These are phyloP conservation scores for Lepeophtheirus nordmannii DNA, from an alignment of 2,888 invertebrate genomes.

Conservation along the genomic window DNA sequence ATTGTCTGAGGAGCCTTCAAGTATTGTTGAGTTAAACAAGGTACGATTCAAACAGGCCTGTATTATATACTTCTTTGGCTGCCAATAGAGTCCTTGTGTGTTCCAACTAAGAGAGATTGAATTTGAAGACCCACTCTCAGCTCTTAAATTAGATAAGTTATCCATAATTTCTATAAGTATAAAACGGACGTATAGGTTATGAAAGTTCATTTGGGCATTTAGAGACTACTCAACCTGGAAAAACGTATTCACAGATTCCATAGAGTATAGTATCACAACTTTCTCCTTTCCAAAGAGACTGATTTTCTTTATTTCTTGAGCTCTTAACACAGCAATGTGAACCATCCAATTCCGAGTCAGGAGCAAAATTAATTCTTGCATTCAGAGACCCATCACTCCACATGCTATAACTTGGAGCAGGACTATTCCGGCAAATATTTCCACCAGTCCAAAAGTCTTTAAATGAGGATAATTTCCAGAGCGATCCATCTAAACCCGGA, in stretches of 20 bases:
- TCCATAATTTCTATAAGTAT: conserved; percentile 3
- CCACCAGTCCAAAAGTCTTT: conserved; percentile 12
- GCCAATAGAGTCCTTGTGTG: conserved; percentile 4
- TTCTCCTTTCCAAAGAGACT: conserved; percentile 15
- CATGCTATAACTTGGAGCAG: conserved; percentile 12
- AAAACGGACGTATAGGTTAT: background rate
- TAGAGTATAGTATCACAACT: conserved; percentile 6
- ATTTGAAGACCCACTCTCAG: background rate
- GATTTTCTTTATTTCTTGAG: background rate
- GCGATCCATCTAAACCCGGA: background rate
- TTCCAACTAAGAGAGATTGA: conserved; percentile 5
- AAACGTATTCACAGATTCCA: conserved; percentile 18
- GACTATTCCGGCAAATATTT: conserved; percentile 13
- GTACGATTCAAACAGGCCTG: background rate
- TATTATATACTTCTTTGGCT: background rate
- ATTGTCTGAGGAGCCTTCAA: background rate
- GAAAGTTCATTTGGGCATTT: background rate
- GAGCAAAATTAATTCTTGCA: conserved; percentile 12
- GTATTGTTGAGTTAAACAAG: background rate
- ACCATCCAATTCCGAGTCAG: conserved; percentile 13
- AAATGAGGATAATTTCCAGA: background rate
- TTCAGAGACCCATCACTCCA: conserved; percentile 21
- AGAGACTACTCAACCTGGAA: background rate
- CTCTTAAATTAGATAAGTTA: background rate
- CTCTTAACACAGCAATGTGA: conserved; percentile 15